Evolutionary conservation across 2,888 invertebrate species (phyloP).

Genomic region (Tinea pellionella): DNA sequence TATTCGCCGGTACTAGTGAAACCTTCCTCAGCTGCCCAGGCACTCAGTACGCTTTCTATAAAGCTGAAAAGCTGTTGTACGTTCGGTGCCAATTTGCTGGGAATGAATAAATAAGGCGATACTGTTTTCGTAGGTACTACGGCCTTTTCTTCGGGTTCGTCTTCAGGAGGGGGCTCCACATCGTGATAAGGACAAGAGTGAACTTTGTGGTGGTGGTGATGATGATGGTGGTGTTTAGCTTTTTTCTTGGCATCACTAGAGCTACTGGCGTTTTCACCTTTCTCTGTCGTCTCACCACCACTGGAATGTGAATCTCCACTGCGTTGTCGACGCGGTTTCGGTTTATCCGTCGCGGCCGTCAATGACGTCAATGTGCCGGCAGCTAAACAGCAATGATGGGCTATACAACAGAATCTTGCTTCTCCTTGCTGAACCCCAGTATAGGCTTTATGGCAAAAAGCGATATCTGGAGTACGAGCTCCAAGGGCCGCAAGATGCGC

Average conservation of each 20-base stretch:
- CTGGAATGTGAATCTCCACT: conserved; percentile 62
- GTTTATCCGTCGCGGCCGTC: conserved; percentile 40
- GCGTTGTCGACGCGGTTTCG: conserved; percentile 48
- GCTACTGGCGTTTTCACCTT: conserved; percentile 33
- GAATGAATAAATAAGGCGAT: conserved; percentile 63
- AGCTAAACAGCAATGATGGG: conserved; percentile 62
- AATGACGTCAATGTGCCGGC: conserved; percentile 50
- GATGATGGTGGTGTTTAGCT: conserved; percentile 49
- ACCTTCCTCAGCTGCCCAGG: conserved; percentile 81
- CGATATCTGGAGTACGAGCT: conserved; percentile 58
- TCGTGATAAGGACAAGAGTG: conserved; percentile 60
- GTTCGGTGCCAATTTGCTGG: conserved; percentile 76
- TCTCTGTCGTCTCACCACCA: conserved; percentile 55
- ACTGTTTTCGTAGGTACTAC: conserved; percentile 55
- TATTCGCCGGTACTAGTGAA: conserved; percentile 79
- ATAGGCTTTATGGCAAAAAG: conserved; percentile 60
- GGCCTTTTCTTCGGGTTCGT: conserved; percentile 43
- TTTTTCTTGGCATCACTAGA: conserved; percentile 43
- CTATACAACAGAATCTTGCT: conserved; percentile 58
- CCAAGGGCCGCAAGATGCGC: conserved; percentile 63
- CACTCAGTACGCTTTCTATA: conserved; percentile 82
- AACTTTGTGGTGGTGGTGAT: conserved; percentile 51
- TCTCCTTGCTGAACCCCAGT: conserved; percentile 54
- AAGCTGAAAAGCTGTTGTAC: conserved; percentile 86
- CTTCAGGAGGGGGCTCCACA: conserved; percentile 42